Conservation (phyloP, 2,113 vertebrate genomes). For the Agapornis roseicollis region DNA sequence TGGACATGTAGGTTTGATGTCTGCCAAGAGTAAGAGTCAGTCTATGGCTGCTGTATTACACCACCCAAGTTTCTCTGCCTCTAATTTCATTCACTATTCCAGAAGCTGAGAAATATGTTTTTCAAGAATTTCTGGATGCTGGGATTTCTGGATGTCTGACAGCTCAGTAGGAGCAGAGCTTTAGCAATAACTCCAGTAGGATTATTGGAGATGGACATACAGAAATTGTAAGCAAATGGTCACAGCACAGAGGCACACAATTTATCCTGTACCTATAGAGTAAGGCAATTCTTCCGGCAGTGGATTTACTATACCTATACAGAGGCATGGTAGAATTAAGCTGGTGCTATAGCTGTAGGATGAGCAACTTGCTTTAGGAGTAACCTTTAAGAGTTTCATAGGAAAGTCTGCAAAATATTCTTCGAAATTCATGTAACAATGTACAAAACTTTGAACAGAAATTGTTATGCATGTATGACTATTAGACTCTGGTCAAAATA, state of each 20-base stretch:
- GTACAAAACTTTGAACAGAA: neutral
- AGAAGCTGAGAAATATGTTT: neutral
- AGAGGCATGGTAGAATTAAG: neutral
- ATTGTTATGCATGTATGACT: neutral
- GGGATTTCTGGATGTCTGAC: neutral
- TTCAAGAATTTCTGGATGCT: neutral
- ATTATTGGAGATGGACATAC: neutral
- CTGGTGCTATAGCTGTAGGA: neutral
- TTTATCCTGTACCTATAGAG: neutral
- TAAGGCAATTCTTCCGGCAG: fast-evolving
- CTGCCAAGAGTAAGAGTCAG: neutral
- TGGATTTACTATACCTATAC: neutral
- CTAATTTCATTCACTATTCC: neutral
- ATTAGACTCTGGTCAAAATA: neutral
- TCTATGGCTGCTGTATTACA: neutral
- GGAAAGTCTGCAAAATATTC: neutral
- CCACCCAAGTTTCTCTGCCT: neutral
- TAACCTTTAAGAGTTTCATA: neutral
- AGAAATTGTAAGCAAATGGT: neutral
- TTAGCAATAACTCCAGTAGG: neutral
- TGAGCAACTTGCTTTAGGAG: neutral
- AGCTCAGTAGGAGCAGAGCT: neutral
- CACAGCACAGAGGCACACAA: neutral
- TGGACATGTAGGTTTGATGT: neutral
- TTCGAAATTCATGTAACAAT: neutral